A percentile compares a stretch with the other conserved stretches of the same genome.
phyloP scores from a whole-genome alignment of 1,140 invertebrate genomes.

The Macrobrachium rosenbergii region DNA sequence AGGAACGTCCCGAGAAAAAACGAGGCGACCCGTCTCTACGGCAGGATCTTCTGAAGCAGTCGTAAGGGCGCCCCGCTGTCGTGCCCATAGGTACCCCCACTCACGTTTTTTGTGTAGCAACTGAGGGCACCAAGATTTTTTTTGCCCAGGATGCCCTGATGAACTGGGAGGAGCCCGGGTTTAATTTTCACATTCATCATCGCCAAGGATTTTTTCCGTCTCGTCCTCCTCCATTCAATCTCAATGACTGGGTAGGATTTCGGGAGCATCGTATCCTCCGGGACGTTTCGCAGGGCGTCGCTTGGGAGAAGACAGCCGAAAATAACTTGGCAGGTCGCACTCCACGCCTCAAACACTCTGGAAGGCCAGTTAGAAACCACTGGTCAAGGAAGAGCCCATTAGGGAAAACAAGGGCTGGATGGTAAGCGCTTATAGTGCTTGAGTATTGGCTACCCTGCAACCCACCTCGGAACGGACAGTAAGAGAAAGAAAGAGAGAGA shows the following conservation, averaged over 20 bases:
- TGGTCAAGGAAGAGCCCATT: background rate
- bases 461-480: background rate
- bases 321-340: too few relatives aligned
- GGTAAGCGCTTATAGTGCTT: background rate
- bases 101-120: conserved; percentile 49
- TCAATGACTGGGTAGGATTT: too few relatives aligned
- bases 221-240: too few relatives aligned
- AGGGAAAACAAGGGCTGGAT: background rate
- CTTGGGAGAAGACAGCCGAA: too few relatives aligned
- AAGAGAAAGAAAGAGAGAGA: too few relatives aligned
- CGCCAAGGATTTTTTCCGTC: conserved; percentile 3
- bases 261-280: too few relatives aligned
- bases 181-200: conserved; percentile 13
- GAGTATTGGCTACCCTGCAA: conserved; percentile 27
- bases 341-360: too few relatives aligned
- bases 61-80: background rate
- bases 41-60: background rate
- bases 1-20: background rate
- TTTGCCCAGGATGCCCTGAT: conserved; percentile 17
- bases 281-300: too few relatives aligned
- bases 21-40: background rate
- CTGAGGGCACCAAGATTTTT: conserved; percentile 39
- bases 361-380: background rate
- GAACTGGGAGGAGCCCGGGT: background rate
- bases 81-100: conserved; percentile 19